Conservation (phyloP, 1,140 invertebrate genomes). For the Saccostrea glomerata region DNA sequence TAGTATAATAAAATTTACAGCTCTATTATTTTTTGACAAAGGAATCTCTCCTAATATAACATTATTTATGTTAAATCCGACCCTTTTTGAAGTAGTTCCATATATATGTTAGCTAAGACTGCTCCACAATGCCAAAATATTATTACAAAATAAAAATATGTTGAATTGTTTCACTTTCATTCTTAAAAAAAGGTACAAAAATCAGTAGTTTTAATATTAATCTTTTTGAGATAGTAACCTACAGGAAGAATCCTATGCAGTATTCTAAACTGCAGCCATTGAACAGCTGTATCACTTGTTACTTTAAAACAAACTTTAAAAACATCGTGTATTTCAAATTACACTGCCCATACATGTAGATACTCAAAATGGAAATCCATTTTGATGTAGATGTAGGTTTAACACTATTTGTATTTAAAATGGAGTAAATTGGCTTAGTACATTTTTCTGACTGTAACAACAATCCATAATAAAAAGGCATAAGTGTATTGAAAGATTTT, state of each 20-base stretch:
- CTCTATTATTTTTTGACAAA: neutral
- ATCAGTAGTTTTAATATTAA: neutral
- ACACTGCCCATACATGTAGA: neutral
- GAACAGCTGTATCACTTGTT: neutral
- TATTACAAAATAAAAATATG: neutral
- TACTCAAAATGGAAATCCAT: neutral
- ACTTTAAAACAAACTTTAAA: constrained; percentile 3
- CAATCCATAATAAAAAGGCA: neutral
- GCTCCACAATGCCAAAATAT: constrained; percentile 3
- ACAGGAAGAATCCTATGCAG: constrained; percentile 34
- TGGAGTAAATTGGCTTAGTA: neutral
- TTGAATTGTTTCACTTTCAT: neutral
- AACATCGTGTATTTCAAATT: neutral
- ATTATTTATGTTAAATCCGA: neutral
- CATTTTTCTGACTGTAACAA: neutral
- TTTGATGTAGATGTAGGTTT: neutral
- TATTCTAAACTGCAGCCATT: constrained; percentile 32
- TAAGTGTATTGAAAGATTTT: neutral
- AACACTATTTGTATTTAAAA: neutral
- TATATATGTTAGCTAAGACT: neutral
- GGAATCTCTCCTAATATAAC: neutral
- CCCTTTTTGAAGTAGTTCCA: neutral
- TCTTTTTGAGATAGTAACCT: neutral
- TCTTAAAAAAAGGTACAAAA: neutral
- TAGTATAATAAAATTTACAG: neutral